Conservation (phyloP, 2,113 vertebrate genomes). For the Muntiacus reevesi region DNA sequence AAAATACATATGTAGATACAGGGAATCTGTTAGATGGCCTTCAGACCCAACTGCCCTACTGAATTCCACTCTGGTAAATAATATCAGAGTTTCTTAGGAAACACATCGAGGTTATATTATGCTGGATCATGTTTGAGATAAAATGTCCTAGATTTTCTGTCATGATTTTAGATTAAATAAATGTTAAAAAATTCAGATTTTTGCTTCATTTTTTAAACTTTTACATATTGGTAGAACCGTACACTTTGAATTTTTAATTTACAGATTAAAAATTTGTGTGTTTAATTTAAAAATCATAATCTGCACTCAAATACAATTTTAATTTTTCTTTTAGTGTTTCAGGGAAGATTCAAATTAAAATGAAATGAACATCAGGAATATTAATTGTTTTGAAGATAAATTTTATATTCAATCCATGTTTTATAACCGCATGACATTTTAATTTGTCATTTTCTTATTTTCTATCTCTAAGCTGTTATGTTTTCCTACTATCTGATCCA, state of each 20-base stretch:
- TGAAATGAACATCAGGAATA: neutral
- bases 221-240: slow-evolving; percentile 1
- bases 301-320: neutral
- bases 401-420: slow-evolving; percentile 33
- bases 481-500: slow-evolving; percentile 74
- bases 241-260: neutral
- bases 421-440: slow-evolving; percentile 32
- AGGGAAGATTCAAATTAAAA: neutral
- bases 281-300: slow-evolving; percentile 41
- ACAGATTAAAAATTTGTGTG: neutral
- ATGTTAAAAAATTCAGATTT: neutral
- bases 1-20: slow-evolving; percentile 16
- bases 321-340: slow-evolving; percentile 25
- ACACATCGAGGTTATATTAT: neutral
- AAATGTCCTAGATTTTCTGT: neutral
- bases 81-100: neutral
- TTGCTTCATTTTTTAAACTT: neutral
- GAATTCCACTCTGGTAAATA: neutral
- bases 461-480: slow-evolving; percentile 69
- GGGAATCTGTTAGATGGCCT: neutral
- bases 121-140: slow-evolving; percentile 12
- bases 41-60: neutral
- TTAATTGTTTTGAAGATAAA: slow-evolving; percentile 23
- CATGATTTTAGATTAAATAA: neutral
- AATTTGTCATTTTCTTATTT: slow-evolving; percentile 67